phyloP scores from a whole-genome alignment of 2,797 vertebrate species.

The Anableps anableps region DNA sequence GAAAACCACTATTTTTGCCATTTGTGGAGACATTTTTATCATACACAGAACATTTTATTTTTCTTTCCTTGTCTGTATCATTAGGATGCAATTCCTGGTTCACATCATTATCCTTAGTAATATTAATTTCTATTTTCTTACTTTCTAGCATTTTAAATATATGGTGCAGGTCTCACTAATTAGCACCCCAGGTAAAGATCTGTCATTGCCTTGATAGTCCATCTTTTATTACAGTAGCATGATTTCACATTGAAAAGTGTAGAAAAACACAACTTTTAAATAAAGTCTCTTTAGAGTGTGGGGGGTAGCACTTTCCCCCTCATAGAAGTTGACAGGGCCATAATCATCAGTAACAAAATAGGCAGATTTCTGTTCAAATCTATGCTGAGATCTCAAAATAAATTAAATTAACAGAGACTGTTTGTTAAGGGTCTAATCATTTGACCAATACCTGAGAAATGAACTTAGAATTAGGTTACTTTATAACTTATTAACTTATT shows the following conservation, averaged over 20 bases:
- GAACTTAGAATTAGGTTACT: too few species aligned
- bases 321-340: too few species aligned
- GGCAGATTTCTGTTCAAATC: too few species aligned
- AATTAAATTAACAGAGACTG: too few species aligned
- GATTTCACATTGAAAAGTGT: neutral
- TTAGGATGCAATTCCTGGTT: neutral
- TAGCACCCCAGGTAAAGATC: neutral
- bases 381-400: too few species aligned
- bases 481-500: too few species aligned
- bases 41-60: conserved; percentile 4
- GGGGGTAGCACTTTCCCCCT: neutral
- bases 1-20: neutral
- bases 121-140: neutral
- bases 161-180: neutral
- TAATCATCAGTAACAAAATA: too few species aligned
- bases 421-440: too few species aligned
- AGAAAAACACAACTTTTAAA: neutral
- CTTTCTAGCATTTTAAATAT: neutral
- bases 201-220: neutral
- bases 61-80: neutral
- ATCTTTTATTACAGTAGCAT: neutral
- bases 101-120: neutral
- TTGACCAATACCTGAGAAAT: too few species aligned
- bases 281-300: neutral
- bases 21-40: conserved; percentile 18